phyloP scores from a whole-genome alignment of 2,797 vertebrate species.

The Clangula hyemalis region DNA sequence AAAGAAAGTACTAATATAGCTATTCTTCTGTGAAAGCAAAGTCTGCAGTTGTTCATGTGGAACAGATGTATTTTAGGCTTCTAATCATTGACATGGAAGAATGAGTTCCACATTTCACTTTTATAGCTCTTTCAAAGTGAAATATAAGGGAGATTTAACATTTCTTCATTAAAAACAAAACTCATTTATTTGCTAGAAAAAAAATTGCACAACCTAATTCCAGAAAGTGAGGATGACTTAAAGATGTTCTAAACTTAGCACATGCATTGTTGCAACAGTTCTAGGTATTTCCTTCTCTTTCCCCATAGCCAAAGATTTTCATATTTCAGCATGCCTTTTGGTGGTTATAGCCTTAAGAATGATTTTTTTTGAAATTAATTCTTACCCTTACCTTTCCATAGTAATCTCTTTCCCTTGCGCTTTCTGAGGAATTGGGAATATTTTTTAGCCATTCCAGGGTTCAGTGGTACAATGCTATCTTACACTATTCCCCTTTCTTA shows the following conservation, averaged over 20 bases:
- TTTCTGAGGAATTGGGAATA: not conserved
- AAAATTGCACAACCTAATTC: conserved; percentile 75
- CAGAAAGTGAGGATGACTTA: conserved; percentile 77
- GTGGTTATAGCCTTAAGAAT: conserved; percentile 7
- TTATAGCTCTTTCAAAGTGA: conserved; percentile 60
- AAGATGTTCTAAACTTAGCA: conserved; percentile 72
- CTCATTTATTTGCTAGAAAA: conserved; percentile 45
- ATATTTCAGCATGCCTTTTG: conserved; percentile 53
- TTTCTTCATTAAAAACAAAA: conserved; percentile 55
- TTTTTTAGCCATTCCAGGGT: not conserved
- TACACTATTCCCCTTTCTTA: fast-evolving
- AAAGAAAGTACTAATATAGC: conserved; percentile 12
- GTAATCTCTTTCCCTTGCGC: not conserved
- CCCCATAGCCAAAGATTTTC: conserved; percentile 11
- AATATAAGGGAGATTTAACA: conserved; percentile 20
- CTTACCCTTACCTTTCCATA: not conserved
- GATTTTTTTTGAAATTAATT: not conserved
- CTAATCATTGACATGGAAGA: conserved; percentile 70
- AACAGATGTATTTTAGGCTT: conserved; percentile 53
- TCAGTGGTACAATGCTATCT: not conserved
- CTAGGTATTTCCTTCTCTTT: conserved; percentile 74
- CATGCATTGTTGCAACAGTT: conserved; percentile 65
- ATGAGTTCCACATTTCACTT: conserved; percentile 74
- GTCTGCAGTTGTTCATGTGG: conserved; percentile 61
- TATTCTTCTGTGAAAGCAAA: conserved; percentile 62